Percentiles rank a stretch among this genome's conserved stretches.
Evolutionary conservation across 92 coral and sea anemone species (phyloP).

Genomic region (Hydrozoanthus gracilis): DNA sequence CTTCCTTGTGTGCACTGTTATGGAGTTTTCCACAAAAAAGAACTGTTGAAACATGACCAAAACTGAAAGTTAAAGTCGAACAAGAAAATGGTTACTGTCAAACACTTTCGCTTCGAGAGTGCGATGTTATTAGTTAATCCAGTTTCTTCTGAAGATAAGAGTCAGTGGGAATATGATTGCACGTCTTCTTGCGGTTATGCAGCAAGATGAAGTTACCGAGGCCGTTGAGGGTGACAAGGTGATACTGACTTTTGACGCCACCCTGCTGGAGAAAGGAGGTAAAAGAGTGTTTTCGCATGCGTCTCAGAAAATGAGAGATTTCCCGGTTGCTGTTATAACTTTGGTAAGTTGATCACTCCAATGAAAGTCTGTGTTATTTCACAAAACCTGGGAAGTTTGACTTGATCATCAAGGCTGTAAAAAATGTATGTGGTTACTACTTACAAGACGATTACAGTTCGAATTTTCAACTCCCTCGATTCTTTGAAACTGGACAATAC

Average conservation of each 20-base stretch:
- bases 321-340: conserved; percentile 25
- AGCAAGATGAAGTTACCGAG: background rate
- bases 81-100: background rate
- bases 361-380: background rate
- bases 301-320: conserved; percentile 25
- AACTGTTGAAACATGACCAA: conserved; percentile 47
- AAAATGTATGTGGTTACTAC: background rate
- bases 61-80: background rate
- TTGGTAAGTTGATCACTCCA: background rate
- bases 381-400: conserved; percentile 30
- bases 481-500: conserved; percentile 57
- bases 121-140: conserved; percentile 8
- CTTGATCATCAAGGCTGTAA: background rate
- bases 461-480: conserved; percentile 32
- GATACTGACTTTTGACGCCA: conserved; percentile 7
- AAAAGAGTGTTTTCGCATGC: background rate
- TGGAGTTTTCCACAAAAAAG: conserved; percentile 34
- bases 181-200: background rate
- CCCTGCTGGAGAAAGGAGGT: background rate
- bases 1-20: conserved; percentile 47
- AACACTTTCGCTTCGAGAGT: background rate
- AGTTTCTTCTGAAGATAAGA: conserved; percentile 26
- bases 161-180: background rate
- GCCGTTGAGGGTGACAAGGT: conserved; percentile 3
- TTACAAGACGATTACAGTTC: background rate